These are phyloP conservation scores for Temnothorax curvispinosus DNA, from an alignment of 1,140 invertebrate genomes.

Conservation along the genomic window DNA sequence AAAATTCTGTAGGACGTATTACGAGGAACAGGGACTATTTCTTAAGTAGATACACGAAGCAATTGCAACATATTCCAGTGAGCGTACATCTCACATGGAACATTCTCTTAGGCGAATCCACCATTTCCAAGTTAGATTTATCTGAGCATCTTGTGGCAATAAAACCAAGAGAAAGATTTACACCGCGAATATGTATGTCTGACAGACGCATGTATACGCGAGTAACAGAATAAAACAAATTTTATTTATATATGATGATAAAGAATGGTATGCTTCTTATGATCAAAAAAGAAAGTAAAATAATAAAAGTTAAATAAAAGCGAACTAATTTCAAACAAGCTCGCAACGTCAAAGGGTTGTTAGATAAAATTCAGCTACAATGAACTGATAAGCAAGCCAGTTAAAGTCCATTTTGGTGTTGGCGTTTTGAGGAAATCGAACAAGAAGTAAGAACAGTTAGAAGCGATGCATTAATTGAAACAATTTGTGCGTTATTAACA, in stretches of 20 bases:
- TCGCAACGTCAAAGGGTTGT: background rate
- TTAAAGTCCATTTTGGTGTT: background rate
- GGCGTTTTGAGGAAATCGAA: background rate
- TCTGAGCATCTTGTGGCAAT: conserved; percentile 26
- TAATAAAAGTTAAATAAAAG: background rate
- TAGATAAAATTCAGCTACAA: background rate
- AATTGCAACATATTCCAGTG: conserved; percentile 29
- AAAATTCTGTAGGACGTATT: conserved; percentile 22
- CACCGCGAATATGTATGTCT: conserved; percentile 2
- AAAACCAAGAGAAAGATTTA: conserved; percentile 27
- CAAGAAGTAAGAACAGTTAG: background rate
- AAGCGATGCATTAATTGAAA: background rate
- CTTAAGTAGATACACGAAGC: conserved; percentile 37
- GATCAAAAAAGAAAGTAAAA: background rate
- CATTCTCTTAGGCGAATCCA: conserved; percentile 25
- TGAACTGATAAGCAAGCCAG: background rate
- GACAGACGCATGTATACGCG: background rate
- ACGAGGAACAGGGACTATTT: background rate
- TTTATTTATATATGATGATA: background rate
- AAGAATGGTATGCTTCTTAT: background rate
- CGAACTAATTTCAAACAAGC: background rate
- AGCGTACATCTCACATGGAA: conserved; percentile 26
- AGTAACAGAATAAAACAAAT: conserved; percentile 7
- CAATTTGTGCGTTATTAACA: background rate
- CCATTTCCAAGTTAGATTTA: conserved; percentile 42